These are phyloP conservation scores for Apeira syringaria DNA, from an alignment of 2,888 invertebrate species.

Conservation along the genomic window DNA sequence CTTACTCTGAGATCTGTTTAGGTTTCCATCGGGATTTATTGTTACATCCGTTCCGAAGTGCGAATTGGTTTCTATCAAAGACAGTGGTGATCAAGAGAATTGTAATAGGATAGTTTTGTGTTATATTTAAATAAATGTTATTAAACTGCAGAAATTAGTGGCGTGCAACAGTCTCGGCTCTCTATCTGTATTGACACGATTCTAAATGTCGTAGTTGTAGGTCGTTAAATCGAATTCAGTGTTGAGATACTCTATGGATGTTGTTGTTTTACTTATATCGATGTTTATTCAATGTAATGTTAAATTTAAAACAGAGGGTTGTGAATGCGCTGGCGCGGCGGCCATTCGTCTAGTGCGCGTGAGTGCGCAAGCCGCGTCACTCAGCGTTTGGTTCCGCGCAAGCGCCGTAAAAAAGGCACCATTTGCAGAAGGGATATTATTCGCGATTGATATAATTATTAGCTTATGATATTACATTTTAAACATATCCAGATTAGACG, in stretches of 20 bases:
- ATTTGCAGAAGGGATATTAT: constrained; percentile 31
- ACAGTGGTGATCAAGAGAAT: constrained; percentile 31
- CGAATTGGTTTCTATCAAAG: constrained; percentile 29
- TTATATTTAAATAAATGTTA: constrained; percentile 24
- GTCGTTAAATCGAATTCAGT: constrained; percentile 24
- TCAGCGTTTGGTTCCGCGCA: not conserved
- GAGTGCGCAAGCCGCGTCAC: constrained; percentile 11
- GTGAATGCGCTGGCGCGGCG: constrained; percentile 27
- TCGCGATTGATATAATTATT: constrained; percentile 42
- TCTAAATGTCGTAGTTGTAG: constrained; percentile 29
- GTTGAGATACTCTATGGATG: constrained; percentile 23
- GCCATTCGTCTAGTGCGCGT: constrained; percentile 1
- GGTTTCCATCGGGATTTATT: constrained; percentile 25
- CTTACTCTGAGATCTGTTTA: constrained; percentile 21
- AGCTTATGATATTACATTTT: constrained; percentile 56
- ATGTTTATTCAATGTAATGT: constrained; percentile 28
- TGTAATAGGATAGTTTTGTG: constrained; percentile 25
- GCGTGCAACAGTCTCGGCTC: constrained; percentile 36
- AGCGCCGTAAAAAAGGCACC: constrained; percentile 27
- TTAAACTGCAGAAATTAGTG: constrained; percentile 23
- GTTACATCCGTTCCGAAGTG: constrained; percentile 26
- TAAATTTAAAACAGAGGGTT: constrained; percentile 39
- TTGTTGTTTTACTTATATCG: constrained; percentile 33
- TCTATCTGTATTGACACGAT: constrained; percentile 18
- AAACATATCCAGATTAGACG: constrained; percentile 71